Evolutionary conservation across 92 coral and sea anemone genomes (phyloP).

Genomic region (Hydrozoanthus gracilis): DNA sequence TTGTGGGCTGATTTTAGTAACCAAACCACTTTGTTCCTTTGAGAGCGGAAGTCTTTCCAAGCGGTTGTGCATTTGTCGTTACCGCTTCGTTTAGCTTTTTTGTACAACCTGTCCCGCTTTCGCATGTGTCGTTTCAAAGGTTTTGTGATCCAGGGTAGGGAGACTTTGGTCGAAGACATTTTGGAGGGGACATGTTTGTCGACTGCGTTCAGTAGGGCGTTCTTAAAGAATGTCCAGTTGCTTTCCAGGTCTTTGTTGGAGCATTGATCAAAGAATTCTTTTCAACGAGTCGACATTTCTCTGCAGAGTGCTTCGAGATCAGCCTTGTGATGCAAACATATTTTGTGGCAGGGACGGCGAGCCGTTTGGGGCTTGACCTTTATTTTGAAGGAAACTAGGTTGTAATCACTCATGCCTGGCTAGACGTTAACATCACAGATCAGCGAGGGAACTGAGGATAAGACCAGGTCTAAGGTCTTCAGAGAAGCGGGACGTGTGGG

Average conservation of each 20-base stretch:
- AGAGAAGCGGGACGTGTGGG: neutral
- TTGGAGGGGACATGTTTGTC: neutral
- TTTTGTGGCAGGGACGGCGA: constrained; percentile 13
- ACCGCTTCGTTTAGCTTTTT: constrained; percentile 24
- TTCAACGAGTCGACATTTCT: constrained; percentile 10
- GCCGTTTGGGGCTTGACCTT: constrained; percentile 15
- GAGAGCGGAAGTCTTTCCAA: neutral
- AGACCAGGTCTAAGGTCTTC: too few species aligned
- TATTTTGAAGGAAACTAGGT: constrained; percentile 19
- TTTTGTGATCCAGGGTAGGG: constrained; percentile 6
- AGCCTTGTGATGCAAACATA: constrained; percentile 21
- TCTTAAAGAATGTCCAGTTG: constrained; percentile 6
- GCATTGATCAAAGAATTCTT: constrained; percentile 18
- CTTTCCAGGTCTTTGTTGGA: constrained; percentile 18
- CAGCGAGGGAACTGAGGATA: too few species aligned
- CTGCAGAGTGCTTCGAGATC: constrained; percentile 16
- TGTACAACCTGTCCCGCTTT: constrained; percentile 24
- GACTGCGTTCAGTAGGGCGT: constrained; percentile 9
- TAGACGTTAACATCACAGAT: neutral
- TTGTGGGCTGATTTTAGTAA: neutral
- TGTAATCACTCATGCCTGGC: constrained; percentile 12
- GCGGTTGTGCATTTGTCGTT: neutral
- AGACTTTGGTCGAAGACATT: neutral
- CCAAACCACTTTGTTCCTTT: constrained; percentile 11
- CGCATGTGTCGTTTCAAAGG: constrained; percentile 15